Evolutionary conservation across 2,797 vertebrate species (phyloP).

Genomic region (Neopelma chrysocephalum): DNA sequence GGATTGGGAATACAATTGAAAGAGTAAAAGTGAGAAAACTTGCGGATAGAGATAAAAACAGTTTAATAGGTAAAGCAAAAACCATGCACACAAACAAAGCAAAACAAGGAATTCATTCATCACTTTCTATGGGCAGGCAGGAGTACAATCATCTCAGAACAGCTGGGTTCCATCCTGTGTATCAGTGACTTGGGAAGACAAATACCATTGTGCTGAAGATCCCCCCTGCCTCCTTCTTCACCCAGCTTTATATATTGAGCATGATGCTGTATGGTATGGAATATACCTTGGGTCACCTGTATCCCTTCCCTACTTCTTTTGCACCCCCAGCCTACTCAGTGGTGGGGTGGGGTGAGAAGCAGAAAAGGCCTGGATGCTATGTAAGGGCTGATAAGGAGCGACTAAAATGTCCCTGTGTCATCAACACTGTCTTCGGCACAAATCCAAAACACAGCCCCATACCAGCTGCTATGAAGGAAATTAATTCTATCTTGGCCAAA

Average conservation of each 20-base stretch:
- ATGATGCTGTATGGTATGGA: background rate
- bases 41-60: background rate
- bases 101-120: background rate
- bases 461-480: background rate
- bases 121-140: background rate
- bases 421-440: background rate
- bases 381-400: background rate
- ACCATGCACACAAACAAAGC: background rate
- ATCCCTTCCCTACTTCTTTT: background rate
- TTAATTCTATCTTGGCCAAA: background rate
- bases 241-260: background rate
- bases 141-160: background rate
- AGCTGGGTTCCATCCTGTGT: background rate
- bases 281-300: background rate
- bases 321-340: background rate
- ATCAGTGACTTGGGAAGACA: background rate
- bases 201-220: fast-evolving
- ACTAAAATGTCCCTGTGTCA: background rate
- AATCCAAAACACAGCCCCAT: background rate
- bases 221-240: background rate
- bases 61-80: background rate
- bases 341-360: background rate
- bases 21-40: background rate
- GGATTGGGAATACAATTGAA: background rate
- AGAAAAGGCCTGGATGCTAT: fast-evolving